Percentiles rank a stretch among this genome's conserved stretches.
Conservation (phyloP, 2,113 vertebrate species). For the Caracal caracal region DNA sequence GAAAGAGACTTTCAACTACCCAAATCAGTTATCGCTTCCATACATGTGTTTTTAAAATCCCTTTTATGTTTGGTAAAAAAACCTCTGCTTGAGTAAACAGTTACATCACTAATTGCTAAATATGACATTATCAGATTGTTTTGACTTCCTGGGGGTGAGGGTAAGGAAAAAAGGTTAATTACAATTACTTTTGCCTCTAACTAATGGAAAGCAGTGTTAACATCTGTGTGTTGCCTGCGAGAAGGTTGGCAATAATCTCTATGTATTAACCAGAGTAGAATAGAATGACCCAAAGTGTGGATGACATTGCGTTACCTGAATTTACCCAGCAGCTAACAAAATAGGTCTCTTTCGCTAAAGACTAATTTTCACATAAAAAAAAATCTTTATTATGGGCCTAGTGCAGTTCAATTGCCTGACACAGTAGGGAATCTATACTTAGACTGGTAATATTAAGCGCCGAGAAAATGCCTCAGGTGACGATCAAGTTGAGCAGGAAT, state of each 20-base stretch:
- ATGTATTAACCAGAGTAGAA: conserved; percentile 33
- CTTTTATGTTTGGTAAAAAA: conserved; percentile 59
- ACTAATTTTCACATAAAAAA: conserved; percentile 79
- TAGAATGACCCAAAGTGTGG: conserved; percentile 38
- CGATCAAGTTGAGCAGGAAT: conserved; percentile 39
- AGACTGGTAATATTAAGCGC: background rate
- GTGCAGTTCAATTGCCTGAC: conserved; percentile 67
- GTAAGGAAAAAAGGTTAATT: conserved; percentile 67
- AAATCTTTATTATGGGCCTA: conserved; percentile 68
- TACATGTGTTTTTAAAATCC: conserved; percentile 45
- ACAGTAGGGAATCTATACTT: conserved; percentile 55
- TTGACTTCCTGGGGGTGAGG: conserved; percentile 63
- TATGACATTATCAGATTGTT: conserved; percentile 74
- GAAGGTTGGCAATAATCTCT: conserved; percentile 49
- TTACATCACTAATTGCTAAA: conserved; percentile 66
- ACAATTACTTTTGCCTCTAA: conserved; percentile 57
- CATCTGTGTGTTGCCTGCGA: conserved; percentile 18
- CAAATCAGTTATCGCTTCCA: background rate
- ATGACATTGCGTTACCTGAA: conserved; percentile 58
- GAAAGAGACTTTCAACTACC: background rate
- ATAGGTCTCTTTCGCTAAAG: conserved; percentile 75
- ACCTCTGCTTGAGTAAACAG: conserved; percentile 70
- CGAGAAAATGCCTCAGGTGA: conserved; percentile 70
- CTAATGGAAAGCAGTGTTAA: conserved; percentile 49
- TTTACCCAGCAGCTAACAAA: conserved; percentile 77